Conservation (phyloP, 2,888 invertebrate species). For the Machimus rusticus region DNA sequence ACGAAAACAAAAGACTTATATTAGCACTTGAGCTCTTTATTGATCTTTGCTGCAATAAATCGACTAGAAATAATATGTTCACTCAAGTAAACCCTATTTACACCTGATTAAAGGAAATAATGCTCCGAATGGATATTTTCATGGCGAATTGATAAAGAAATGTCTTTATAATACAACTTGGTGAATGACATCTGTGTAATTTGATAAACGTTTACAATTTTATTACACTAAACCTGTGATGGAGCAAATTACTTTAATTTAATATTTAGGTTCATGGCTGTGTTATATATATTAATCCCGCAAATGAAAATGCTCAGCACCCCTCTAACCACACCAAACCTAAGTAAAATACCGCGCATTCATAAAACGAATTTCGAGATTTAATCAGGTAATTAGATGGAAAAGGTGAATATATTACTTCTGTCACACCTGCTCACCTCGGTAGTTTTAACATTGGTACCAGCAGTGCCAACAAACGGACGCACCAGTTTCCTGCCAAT, state of each 20-base stretch:
- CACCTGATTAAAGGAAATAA: background rate
- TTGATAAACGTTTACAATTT: background rate
- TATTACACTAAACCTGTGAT: background rate
- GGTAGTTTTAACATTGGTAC: background rate
- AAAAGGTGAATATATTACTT: background rate
- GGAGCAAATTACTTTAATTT: background rate
- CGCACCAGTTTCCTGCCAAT: background rate
- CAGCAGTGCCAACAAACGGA: background rate
- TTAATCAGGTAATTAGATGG: conserved; percentile 11
- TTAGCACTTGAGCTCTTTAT: background rate
- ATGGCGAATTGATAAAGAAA: background rate
- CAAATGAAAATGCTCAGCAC: background rate
- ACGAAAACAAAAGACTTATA: background rate
- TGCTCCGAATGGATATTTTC: background rate
- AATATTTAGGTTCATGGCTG: background rate
- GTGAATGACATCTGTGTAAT: background rate
- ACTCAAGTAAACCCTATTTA: background rate
- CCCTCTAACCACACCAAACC: background rate
- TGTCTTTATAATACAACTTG: background rate
- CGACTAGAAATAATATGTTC: background rate
- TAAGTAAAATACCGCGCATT: background rate
- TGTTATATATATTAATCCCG: background rate
- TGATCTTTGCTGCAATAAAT: background rate
- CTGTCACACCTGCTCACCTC: background rate
- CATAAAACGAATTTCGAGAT: background rate